Conservation (phyloP, 2,888 invertebrate species). For the Ennomos fuscantarius region DNA sequence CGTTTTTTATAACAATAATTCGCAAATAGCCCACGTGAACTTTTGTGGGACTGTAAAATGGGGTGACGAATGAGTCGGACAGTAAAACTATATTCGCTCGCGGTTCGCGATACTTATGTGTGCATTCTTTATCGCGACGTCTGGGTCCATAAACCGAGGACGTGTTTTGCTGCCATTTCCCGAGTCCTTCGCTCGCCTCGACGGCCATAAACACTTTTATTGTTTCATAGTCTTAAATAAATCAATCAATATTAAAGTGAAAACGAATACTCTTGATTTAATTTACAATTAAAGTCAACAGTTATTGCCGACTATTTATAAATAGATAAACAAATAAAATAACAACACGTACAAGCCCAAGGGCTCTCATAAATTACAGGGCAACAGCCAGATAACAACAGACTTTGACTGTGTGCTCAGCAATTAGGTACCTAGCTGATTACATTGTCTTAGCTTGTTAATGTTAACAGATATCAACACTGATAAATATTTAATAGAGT, state of each 20-base stretch:
- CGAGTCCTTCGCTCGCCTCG: conserved; percentile 28
- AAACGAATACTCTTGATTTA: conserved; percentile 9
- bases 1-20: conserved; percentile 56
- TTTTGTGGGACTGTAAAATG: conserved; percentile 52
- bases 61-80: conserved; percentile 46
- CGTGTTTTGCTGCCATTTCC: conserved; percentile 33
- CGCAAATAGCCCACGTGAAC: conserved; percentile 59
- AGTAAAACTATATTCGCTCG: conserved; percentile 48
- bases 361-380: conserved; percentile 33
- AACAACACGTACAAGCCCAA: conserved; percentile 1
- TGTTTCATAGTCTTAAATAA: conserved; percentile 31
- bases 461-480: conserved; percentile 62
- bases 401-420: conserved; percentile 48
- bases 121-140: conserved; percentile 49
- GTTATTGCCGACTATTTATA: not conserved
- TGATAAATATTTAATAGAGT: conserved; percentile 60
- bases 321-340: conserved; percentile 11
- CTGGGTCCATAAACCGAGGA: conserved; percentile 34
- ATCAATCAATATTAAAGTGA: conserved; percentile 31
- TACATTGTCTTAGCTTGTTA: conserved; percentile 66
- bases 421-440: conserved; percentile 61
- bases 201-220: conserved; percentile 32
- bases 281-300: not conserved
- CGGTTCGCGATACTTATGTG: conserved; percentile 46
- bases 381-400: conserved; percentile 61